Evolutionary conservation across 2,888 invertebrate genomes (phyloP).

Genomic region (Zeuzera pyrina): DNA sequence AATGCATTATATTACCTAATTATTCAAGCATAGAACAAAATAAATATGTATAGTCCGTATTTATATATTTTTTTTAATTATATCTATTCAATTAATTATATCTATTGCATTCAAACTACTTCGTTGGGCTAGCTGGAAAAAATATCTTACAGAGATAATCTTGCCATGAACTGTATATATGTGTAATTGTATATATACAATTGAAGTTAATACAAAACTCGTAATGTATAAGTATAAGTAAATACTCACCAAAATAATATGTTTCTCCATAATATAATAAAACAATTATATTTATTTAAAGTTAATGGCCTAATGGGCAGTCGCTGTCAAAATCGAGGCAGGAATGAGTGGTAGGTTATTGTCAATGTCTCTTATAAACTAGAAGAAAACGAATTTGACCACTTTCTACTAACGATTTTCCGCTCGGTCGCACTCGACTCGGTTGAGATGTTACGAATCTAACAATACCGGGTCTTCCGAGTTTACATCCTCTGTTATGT

Average conservation of each 20-base stretch:
- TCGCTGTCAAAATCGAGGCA: slow-evolving; percentile 21
- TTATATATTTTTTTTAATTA: too few relatives aligned
- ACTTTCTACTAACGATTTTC: slow-evolving; percentile 58
- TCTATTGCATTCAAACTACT: too few relatives aligned
- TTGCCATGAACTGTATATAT: too few relatives aligned
- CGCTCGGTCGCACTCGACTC: slow-evolving; percentile 23
- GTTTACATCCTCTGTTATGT: slow-evolving; percentile 4
- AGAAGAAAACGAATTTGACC: slow-evolving; percentile 58
- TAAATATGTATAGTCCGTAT: too few relatives aligned
- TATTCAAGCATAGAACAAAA: too few relatives aligned
- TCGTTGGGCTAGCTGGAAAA: too few relatives aligned
- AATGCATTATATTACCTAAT: too few relatives aligned
- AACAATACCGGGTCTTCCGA: slow-evolving; percentile 6
- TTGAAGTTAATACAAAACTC: too few relatives aligned
- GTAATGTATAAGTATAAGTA: too few relatives aligned
- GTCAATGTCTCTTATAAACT: slow-evolving; percentile 53
- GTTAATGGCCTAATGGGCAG: slow-evolving; percentile 17
- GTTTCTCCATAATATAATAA: slow-evolving; percentile 37
- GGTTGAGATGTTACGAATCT: slow-evolving; percentile 5
- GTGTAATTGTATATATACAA: too few relatives aligned
- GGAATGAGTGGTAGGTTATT: slow-evolving; percentile 35
- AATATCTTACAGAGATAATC: too few relatives aligned
- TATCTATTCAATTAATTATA: too few relatives aligned
- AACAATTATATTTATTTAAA: slow-evolving; percentile 9
- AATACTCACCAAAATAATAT: slow-evolving; percentile 46